Percentiles rank a stretch among this genome's conserved stretches.
Evolutionary conservation across 2,797 vertebrate genomes (phyloP).

Genomic region (Taeniopygia guttata): DNA sequence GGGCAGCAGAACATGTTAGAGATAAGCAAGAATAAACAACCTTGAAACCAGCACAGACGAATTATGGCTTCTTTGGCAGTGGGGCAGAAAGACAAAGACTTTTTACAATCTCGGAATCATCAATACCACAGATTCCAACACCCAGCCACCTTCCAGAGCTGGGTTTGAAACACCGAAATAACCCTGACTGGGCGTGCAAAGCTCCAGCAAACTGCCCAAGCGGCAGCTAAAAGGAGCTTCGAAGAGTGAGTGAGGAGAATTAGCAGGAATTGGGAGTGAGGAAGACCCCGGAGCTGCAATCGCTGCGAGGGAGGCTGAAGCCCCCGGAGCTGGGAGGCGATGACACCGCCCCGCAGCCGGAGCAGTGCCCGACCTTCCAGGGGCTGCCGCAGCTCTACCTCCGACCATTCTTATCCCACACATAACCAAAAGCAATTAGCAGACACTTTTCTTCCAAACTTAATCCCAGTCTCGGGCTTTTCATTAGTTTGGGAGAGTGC

Average conservation of each 20-base stretch:
- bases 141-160: fast-evolving
- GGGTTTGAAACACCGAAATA: not conserved
- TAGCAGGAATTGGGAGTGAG: not conserved
- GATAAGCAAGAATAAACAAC: too few species aligned
- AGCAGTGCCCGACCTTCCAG: not conserved
- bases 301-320: not conserved
- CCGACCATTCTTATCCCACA: not conserved
- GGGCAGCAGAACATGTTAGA: too few species aligned
- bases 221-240: not conserved
- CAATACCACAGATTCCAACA: too few species aligned
- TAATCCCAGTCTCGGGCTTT: not conserved
- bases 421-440: not conserved
- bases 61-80: too few species aligned
- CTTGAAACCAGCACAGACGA: too few species aligned
- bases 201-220: not conserved
- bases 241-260: not conserved
- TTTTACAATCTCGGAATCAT: too few species aligned
- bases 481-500: not conserved
- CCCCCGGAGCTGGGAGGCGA: not conserved
- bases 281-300: not conserved
- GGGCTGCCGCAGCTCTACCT: not conserved
- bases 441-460: not conserved
- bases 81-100: too few species aligned
- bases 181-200: fast-evolving
- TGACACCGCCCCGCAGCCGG: fast-evolving